Evolutionary conservation across 2,888 invertebrate genomes (phyloP).

Genomic region (Schrankia costaestrigalis): DNA sequence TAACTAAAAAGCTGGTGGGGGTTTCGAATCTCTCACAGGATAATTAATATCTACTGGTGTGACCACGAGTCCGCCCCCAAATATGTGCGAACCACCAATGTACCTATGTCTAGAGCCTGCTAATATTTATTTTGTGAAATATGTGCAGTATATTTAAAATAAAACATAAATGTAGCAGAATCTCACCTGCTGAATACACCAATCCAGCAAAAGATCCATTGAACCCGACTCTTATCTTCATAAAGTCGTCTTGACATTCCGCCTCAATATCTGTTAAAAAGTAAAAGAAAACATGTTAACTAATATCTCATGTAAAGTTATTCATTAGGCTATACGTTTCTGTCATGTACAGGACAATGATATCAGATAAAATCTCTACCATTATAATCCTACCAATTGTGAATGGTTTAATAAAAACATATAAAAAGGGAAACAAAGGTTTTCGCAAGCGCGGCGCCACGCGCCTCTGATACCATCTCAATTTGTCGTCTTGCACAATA

Average conservation of each 20-base stretch:
- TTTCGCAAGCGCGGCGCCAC: slow-evolving; percentile 50
- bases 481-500: slow-evolving; percentile 38
- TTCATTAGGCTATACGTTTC: background rate
- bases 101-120: too few relatives aligned
- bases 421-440: slow-evolving; percentile 49
- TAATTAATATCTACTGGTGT: too few relatives aligned
- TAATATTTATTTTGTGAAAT: too few relatives aligned
- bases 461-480: slow-evolving; percentile 54
- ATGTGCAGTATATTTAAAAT: slow-evolving; percentile 15
- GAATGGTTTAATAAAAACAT: slow-evolving; percentile 48
- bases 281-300: too few relatives aligned
- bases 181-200: slow-evolving; percentile 92
- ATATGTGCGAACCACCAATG: too few relatives aligned
- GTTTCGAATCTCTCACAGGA: too few relatives aligned
- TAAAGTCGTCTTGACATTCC: slow-evolving; percentile 96
- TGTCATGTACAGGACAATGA: slow-evolving; percentile 15
- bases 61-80: too few relatives aligned
- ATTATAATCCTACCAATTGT: slow-evolving; percentile 33
- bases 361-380: slow-evolving; percentile 16
- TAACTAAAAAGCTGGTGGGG: too few relatives aligned
- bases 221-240: slow-evolving; percentile 96
- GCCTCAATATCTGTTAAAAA: slow-evolving; percentile 91
- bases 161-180: slow-evolving; percentile 4
- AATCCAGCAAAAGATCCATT: slow-evolving; percentile 94
- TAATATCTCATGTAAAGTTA: slow-evolving; percentile 4